Evolutionary conservation across 2,113 vertebrate species (phyloP).

Genomic region (Morone saxatilis): DNA sequence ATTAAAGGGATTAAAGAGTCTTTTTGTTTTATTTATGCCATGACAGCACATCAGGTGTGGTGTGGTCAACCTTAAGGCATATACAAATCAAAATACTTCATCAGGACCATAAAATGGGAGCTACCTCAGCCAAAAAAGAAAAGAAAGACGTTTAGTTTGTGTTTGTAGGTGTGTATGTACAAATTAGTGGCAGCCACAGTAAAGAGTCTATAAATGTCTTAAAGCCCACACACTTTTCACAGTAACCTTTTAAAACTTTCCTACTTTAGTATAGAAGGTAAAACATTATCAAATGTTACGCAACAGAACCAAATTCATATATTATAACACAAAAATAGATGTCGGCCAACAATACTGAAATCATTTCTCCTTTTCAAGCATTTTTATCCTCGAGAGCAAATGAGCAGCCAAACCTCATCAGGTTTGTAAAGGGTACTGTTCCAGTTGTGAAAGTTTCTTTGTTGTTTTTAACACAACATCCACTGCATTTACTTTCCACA

Average conservation of each 20-base stretch:
- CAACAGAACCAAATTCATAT: constrained; percentile 41
- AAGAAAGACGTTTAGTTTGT: not conserved
- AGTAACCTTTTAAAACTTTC: constrained; percentile 33
- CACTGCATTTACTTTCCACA: constrained; percentile 36
- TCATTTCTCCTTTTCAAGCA: constrained; percentile 3
- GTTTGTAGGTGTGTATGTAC: constrained; percentile 38
- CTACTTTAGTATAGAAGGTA: constrained; percentile 43
- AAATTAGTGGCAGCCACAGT: constrained; percentile 43
- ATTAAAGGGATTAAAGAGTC: not conserved
- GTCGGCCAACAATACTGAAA: not conserved
- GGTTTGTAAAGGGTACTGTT: not conserved
- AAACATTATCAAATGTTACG: constrained; percentile 38
- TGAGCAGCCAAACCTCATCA: not conserved
- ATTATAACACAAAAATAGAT: constrained; percentile 13
- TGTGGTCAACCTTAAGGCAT: not conserved
- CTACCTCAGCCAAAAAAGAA: not conserved
- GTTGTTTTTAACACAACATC: constrained; percentile 20
- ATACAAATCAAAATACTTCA: not conserved
- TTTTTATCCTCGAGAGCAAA: not conserved
- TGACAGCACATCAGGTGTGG: not conserved
- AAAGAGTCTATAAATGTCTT: constrained; percentile 50
- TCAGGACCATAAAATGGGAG: not conserved
- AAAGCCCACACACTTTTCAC: constrained; percentile 59
- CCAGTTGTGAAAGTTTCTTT: constrained; percentile 17
- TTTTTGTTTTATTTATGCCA: not conserved